Percentiles rank a stretch among this genome's conserved stretches.
Evolutionary conservation across 2,113 vertebrate genomes (phyloP).

Genomic region (Columbina picui): DNA sequence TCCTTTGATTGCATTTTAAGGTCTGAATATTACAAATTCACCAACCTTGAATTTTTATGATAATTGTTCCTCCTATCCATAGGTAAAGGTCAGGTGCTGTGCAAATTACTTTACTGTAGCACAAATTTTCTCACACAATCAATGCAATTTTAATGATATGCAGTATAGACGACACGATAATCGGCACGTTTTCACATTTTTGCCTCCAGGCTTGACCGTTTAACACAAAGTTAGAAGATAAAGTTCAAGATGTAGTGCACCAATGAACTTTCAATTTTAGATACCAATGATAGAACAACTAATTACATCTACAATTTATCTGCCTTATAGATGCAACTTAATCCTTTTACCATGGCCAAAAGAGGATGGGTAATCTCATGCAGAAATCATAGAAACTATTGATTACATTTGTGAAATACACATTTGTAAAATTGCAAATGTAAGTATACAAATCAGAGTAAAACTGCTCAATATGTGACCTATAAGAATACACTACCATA

Average conservation of each 20-base stretch:
- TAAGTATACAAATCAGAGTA: background rate
- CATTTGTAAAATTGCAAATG: background rate
- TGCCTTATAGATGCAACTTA: background rate
- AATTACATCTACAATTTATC: background rate
- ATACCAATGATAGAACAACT: background rate
- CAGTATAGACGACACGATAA: background rate
- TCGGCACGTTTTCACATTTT: background rate
- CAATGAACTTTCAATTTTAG: background rate
- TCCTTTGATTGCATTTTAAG: background rate
- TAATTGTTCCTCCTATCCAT: background rate
- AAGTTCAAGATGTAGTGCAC: background rate
- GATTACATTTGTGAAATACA: rapidly evolving
- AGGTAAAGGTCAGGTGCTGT: background rate
- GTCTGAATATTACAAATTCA: background rate
- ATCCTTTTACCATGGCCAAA: background rate
- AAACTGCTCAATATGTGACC: background rate
- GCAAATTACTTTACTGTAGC: background rate
- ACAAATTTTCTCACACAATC: background rate
- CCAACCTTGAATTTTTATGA: background rate
- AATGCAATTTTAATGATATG: background rate
- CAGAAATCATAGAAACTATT: background rate
- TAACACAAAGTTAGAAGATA: background rate
- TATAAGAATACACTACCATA: background rate
- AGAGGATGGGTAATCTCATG: background rate
- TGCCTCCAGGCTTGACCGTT: background rate